Base-by-base conservation (phyloP, 2,888 invertebrate genomes). In the Creontiades dilutus region DNA sequence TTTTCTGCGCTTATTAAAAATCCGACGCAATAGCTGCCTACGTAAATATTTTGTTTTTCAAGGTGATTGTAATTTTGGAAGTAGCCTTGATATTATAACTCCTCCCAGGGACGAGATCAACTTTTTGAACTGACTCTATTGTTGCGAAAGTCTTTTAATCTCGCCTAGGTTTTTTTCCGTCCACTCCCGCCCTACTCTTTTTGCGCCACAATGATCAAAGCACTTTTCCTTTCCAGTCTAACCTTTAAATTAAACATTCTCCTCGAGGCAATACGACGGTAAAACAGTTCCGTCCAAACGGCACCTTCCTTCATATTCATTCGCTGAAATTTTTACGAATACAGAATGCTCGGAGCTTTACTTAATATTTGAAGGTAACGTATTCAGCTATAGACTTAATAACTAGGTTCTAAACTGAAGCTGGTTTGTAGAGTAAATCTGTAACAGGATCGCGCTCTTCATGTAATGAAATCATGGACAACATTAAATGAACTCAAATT, bases 221-320 rank as follows among this genome's bases (percentile, higher is more conserved):
- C 68, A 68, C 23, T 68, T 68, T 68, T 68, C 68, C 23, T 19
- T 68, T 68, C 23, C 68, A 68, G 68, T 68, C 23, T 68, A 68
- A 68, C 68, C 68, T 23, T 68, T 68, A 68, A 68, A 68, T 68
- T 68, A 68, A 68, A 68, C 68, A 68, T 68, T 68, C 68, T 68
- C 23, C 68, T 68, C 68, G 19, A 23, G 68, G 68, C 68, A 68
- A 68, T 23, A 68, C 68, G 68, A 61, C 19, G 61, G 61, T 19
- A 9, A 19, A 68, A 19, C 68, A 23, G 68, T 23, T 68, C 37
- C 68, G 68, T 68, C 68, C 68, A 23, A 19, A 23, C 68, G 23
- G n/a, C 61, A 61, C 61, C 61, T 16, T 52, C 23, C 23, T 23
- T 68, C 68, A 27, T 68, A 23, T 68, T 68, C 68, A 68, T 68